Evolutionary conservation across 2,797 vertebrate genomes (phyloP).

Genomic region (Periparus ater): DNA sequence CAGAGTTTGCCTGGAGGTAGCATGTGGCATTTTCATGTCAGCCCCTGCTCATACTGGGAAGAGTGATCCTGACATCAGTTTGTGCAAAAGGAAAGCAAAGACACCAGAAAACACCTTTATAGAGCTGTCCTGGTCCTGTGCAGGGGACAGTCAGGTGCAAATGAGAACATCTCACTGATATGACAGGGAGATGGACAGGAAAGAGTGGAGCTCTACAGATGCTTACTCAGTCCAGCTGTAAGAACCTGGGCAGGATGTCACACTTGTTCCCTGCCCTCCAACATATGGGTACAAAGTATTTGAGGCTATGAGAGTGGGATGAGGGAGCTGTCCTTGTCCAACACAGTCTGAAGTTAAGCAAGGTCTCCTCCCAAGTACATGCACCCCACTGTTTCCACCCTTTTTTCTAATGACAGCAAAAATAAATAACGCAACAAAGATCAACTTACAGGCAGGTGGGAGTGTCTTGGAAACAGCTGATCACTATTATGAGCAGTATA

Average conservation of each 20-base stretch:
- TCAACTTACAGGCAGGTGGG: not conserved
- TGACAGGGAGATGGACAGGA: not conserved
- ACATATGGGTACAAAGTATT: not conserved
- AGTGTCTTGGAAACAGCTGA: not conserved
- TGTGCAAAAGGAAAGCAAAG: conserved; percentile 7
- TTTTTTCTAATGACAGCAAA: not conserved
- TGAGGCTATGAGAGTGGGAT: not conserved
- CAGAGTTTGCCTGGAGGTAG: not conserved
- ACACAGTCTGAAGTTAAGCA: not conserved
- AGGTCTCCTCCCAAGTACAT: not conserved
- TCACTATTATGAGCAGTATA: not conserved
- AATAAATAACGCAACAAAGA: conserved; percentile 37
- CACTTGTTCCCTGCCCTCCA: not conserved
- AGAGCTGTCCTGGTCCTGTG: not conserved
- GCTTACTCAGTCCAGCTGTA: not conserved
- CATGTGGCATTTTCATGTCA: not conserved
- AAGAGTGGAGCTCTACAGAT: not conserved
- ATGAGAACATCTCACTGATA: not conserved
- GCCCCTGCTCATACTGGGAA: not conserved
- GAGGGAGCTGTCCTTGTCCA: not conserved
- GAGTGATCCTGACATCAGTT: not conserved
- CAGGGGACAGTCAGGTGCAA: not conserved
- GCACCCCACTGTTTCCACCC: not conserved
- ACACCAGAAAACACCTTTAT: not conserved
- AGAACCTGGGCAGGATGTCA: not conserved